Evolutionary conservation across 2,113 vertebrate species (phyloP), one percentile per base, ranked within the genome.

Genomic region (Meriones unguiculatus): DNA sequence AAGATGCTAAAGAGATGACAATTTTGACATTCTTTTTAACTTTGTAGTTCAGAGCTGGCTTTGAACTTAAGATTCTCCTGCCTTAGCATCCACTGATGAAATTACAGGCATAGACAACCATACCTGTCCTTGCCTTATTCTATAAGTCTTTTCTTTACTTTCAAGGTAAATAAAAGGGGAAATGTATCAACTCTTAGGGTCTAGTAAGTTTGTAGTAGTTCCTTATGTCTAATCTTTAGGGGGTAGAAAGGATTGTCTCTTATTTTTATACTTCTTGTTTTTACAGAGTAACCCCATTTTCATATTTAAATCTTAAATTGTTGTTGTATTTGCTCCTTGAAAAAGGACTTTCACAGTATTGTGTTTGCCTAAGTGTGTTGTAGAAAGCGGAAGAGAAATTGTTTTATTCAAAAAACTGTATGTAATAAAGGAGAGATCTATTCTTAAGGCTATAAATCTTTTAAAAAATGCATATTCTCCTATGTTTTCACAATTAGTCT

Each of bases 1-100:
- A 82, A 92, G 22, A 76, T 24, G 57, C 41, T 92, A 75, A 91
- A 25, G 95, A 80, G 92, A 91, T 65, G 82, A 32, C 62, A 65
- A 18, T 30, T 65, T 46, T 84, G 11, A 64, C 62, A 65, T 32
- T 2, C 25, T 57, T 54, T 77, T 78, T 1, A 32, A 78, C 15
- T 50, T 24, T 90, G 1, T 65, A 77, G 41, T 41, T 20, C 20
- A 50, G 12, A 12, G 20, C 3, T 77, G 20, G 41, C 32, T 46
- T 90, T 46, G 32, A 65, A 52, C 59, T 65, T 7, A 18, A 52
- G 20, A 78, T 10, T 22, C 32, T 50, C 18, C 4, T 77, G 4
- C 41, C 20, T 50, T 28, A 15, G 41, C 28, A 18, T 15, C 4
- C 17, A 20, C 3, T 77, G 12, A 30, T 35, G 18, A 62, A 22